A percentile compares a stretch with the other conserved stretches of the same genome.
phyloP scores from a whole-genome alignment of 2,888 invertebrate species.

The Eudasyphora cyanicolor region DNA sequence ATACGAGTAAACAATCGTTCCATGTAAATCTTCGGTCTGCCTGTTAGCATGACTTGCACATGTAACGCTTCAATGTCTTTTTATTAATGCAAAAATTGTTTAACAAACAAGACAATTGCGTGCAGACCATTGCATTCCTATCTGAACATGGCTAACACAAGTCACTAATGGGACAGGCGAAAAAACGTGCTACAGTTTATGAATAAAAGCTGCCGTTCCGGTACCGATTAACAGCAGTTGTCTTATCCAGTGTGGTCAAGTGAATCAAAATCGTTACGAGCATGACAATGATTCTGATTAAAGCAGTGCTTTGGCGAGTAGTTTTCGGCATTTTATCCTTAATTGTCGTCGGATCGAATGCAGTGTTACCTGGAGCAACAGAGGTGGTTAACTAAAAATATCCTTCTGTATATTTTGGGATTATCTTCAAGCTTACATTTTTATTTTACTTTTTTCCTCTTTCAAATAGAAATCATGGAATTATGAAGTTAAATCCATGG shows the following conservation, averaged over 20 bases:
- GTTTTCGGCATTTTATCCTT: background rate
- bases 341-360: background rate
- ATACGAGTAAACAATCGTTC: too few relatives aligned
- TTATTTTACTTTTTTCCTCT: background rate
- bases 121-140: background rate
- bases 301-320: background rate
- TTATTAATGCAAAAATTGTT: too few relatives aligned
- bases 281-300: background rate
- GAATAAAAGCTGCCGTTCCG: background rate
- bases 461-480: conserved; percentile 43
- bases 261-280: background rate
- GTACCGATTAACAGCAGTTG: background rate
- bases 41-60: too few relatives aligned
- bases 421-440: too few relatives aligned
- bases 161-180: background rate
- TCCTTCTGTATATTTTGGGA: too few relatives aligned
- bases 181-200: background rate
- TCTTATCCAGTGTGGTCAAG: background rate
- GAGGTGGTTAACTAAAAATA: background rate
- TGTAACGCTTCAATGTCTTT: too few relatives aligned
- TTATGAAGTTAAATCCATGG: conserved; percentile 34
- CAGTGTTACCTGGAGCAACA: background rate
- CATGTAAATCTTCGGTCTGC: too few relatives aligned
- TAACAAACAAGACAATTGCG: background rate
- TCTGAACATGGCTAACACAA: background rate